Evolutionary conservation across 2,888 invertebrate genomes (phyloP).

Genomic region (Eueremaeus valkanovi): DNA sequence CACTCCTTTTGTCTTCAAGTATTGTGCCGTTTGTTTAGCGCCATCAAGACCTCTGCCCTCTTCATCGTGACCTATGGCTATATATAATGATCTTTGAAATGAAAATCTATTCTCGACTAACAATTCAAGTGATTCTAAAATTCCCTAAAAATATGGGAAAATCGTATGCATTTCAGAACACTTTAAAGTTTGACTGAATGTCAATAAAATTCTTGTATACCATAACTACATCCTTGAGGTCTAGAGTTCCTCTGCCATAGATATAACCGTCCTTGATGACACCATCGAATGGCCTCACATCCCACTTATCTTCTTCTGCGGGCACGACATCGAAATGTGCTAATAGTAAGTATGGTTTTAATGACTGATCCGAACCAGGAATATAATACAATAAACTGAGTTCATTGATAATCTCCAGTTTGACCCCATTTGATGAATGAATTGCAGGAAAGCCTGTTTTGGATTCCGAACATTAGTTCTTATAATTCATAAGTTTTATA

Average conservation of each 20-base stretch:
- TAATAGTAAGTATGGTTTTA: slow-evolving; percentile 55
- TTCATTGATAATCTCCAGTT: slow-evolving; percentile 50
- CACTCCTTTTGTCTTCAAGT: slow-evolving; percentile 50
- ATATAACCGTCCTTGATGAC: slow-evolving; percentile 52
- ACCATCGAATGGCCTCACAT: slow-evolving; percentile 54
- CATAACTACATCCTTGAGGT: slow-evolving; percentile 56
- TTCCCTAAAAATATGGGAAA: slow-evolving; percentile 51
- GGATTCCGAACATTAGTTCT: no score
- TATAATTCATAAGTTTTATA: no score
- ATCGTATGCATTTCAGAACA: not conserved
- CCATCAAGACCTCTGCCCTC: slow-evolving; percentile 55
- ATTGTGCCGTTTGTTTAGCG: slow-evolving; percentile 51
- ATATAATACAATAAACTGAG: slow-evolving; percentile 56
- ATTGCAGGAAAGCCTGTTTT: slow-evolving; percentile 50
- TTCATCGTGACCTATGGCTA: slow-evolving; percentile 59
- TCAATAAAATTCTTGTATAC: slow-evolving; percentile 50
- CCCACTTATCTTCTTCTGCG: slow-evolving; percentile 50
- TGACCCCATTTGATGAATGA: slow-evolving; percentile 49
- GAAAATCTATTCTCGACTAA: slow-evolving; percentile 51
- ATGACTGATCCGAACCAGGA: slow-evolving; percentile 51
- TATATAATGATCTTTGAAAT: slow-evolving; percentile 55
- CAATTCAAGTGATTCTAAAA: slow-evolving; percentile 55
- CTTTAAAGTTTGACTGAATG: not conserved
- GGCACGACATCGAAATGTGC: slow-evolving; percentile 59
- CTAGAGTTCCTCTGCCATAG: slow-evolving; percentile 57